Base-by-base conservation (phyloP, 1,140 invertebrate species). In the Anoplophora glabripennis region DNA sequence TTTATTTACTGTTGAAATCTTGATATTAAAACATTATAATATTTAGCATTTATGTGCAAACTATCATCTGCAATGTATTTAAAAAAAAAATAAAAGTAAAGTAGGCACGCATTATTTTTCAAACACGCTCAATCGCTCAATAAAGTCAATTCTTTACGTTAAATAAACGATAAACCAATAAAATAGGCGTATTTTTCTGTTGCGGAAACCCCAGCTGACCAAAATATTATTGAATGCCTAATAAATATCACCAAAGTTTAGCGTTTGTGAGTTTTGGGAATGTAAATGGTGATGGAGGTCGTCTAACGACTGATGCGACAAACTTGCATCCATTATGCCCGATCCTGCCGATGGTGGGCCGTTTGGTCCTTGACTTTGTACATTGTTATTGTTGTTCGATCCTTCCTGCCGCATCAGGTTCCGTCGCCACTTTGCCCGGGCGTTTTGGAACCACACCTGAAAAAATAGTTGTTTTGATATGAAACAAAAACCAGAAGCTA, bases 371-470 rank as follows among this genome's bases (percentile, higher is more conserved):
- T 77, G 77, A 14, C 76, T 76, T 73, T 53, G 78, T 71, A 69
- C 76, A 76, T 45, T 75, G 66, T 54, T 72, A 55, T 72, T 76
- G 70, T 59, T 69, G 67, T 61, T 70, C 53, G 71, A 64, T 11
- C 77, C 78, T 71, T 91, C 89, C 71, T 89, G 88, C 15, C 89
- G 74, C 84, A 90, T 87, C 67, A 90, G 82, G 70, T 91, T 90
- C 21, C 94, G 83, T 68, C 95, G 83, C 89, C 93, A 96, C 82
- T 98, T 98, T 18, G 95, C 95, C 59, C 95, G 78, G 0, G 94
- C 94, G 76, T 98, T 98, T 85, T 98, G 95, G 76, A 98, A 98
- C 95, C 94, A 98, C 1, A 98, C 94, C 94, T 98, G 73, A 52
- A 57, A 53, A 18, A 4, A 15, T 46, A 4, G 44, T 17, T 15